Conservation (phyloP, 2,113 vertebrate genomes). For the Galemys pyrenaicus region DNA sequence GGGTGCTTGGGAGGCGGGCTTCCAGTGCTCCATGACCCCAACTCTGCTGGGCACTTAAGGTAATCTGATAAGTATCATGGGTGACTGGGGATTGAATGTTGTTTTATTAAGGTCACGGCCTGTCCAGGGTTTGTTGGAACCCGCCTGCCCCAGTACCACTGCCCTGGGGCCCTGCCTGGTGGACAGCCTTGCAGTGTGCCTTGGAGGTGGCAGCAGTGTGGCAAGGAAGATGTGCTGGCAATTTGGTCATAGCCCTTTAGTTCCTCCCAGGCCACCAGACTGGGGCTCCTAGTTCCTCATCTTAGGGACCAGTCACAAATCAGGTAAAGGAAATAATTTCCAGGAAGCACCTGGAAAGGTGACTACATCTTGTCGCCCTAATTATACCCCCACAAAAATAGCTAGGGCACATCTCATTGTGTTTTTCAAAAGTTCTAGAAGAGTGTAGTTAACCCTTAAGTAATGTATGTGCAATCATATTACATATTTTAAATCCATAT, state of each 20-base stretch:
- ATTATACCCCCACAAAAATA: too few species aligned
- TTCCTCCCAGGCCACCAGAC: fast-evolving
- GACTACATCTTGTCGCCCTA: neutral
- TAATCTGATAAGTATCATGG: too few species aligned
- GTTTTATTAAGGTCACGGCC: neutral
- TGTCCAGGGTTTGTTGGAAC: neutral
- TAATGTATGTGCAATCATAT: neutral
- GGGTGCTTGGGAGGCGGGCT: neutral
- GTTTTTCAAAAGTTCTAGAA: neutral
- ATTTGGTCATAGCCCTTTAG: slow-evolving; percentile 33
- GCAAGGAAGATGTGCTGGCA: too few species aligned
- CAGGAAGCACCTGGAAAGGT: neutral
- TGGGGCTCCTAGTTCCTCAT: slow-evolving; percentile 1
- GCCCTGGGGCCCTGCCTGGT: neutral
- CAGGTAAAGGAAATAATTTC: slow-evolving; percentile 35
- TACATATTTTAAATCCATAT: neutral
- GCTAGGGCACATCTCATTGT: neutral
- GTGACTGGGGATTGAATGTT: too few species aligned
- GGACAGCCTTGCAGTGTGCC: neutral
- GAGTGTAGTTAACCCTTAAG: neutral
- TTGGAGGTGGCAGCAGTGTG: too few species aligned
- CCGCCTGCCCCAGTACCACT: fast-evolving
- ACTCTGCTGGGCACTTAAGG: neutral
- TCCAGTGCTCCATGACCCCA: neutral
- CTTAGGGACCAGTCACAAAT: slow-evolving; percentile 1